Evolutionary conservation across 2,888 invertebrate species (phyloP), one percentile per base, ranked within the genome.

Genomic region (Pollenia labialis): DNA sequence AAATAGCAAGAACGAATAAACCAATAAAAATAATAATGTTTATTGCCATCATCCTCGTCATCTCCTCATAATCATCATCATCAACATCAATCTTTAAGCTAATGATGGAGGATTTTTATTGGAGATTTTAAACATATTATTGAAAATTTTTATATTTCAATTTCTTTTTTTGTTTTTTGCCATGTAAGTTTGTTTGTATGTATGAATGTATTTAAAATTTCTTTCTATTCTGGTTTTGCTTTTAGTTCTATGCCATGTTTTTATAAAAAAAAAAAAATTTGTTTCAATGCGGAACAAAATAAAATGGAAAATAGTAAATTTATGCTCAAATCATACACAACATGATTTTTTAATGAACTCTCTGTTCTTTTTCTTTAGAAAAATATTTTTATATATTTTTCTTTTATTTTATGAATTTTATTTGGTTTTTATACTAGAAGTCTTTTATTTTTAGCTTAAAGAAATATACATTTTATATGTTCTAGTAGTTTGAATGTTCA

Each of bases 311-410:
- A 11, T 14, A 40, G 46, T 11, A 62, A 82, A 76, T 40, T 62
- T 69, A 71, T 76, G 60, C 69, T 76, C 54, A 69, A 76, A 76
- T 76, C 76, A 71, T 69, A 69, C 6, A 71, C 50, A 82, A 76
- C 82, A 76, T 82, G 76, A 82, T 76, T 69, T 62, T 76, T 76
- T 82, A 82, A 76, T 82, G 82, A 76, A 82, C 69, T 82, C 46
- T 40, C n/a, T 74, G 23, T 23, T 23, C 46, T 64, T 64, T 66
- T 32, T 32, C 32, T 32, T 10, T 14, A 40, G 18, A 40, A 32
- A 66, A 8, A 48, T 69, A 82, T 76, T 69, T 66, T 66, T 48
- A 9, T 44, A 23, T 44, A 42, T 56, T 48, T 71, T 60, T 23
- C 64, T 58, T 32, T 62, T 4, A 12, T 52, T 74, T 81, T 81